Percentiles rank a stretch among this genome's conserved stretches.
Conservation (phyloP, 2,113 vertebrate species). For the Eublepharis macularius region DNA sequence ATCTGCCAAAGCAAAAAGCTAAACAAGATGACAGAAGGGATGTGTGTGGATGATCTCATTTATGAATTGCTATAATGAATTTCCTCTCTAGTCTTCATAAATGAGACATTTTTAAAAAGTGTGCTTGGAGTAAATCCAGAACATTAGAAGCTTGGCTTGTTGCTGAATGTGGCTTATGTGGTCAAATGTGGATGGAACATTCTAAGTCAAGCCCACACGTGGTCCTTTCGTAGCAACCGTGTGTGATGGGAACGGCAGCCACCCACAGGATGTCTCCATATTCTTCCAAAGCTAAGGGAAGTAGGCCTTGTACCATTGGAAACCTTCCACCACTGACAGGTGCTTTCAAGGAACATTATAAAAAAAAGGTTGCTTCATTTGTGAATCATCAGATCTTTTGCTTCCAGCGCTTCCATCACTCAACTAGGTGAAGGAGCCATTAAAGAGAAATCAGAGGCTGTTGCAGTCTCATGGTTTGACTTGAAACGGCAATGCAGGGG, state of each 20-base stretch:
- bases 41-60: neutral
- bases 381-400: neutral
- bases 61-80: neutral
- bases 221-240: neutral
- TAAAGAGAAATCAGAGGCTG: neutral
- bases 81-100: neutral
- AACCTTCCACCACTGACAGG: neutral
- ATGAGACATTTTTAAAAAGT: neutral
- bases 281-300: neutral
- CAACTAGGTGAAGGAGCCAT: neutral
- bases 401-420: neutral
- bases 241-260: neutral
- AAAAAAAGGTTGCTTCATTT: neutral
- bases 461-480: neutral
- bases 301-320: neutral
- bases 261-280: neutral
- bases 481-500: neutral
- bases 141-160: neutral
- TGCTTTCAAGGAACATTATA: neutral
- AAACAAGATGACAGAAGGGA: neutral
- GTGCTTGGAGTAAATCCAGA: neutral
- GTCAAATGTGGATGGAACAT: neutral
- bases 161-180: too few species aligned
- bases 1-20: neutral
- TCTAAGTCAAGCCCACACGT: neutral